A percentile compares a stretch with the other conserved stretches of the same genome.
phyloP scores from a whole-genome alignment of 2,888 invertebrate genomes.

The Perithous albicinctus region DNA sequence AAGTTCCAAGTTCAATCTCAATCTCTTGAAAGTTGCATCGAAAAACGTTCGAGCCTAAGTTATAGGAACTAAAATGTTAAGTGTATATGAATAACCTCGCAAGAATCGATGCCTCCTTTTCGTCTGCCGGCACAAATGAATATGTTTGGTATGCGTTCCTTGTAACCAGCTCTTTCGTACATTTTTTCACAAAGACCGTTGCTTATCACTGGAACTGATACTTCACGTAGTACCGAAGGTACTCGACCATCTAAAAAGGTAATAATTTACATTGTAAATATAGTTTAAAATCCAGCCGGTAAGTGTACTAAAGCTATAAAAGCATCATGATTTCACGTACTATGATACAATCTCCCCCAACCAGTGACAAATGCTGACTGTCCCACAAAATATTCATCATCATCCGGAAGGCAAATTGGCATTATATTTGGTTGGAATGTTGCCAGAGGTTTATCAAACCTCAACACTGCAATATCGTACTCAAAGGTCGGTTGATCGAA shows the following conservation, averaged over 20 bases:
- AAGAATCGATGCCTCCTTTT: conserved; percentile 95
- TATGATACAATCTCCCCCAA: conserved; percentile 96
- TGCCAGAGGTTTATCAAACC: conserved; percentile 94
- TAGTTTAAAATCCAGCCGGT: background rate
- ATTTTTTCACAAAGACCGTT: conserved; percentile 95
- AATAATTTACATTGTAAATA: background rate
- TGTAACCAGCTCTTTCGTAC: conserved; percentile 96
- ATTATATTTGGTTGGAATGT: conserved; percentile 96
- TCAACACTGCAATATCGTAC: conserved; percentile 94
- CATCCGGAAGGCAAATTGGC: conserved; percentile 95
- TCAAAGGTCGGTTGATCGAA: conserved; percentile 97
- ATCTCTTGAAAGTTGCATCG: too few relatives aligned
- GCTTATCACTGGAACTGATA: conserved; percentile 95
- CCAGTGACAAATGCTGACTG: conserved; percentile 95
- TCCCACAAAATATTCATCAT: conserved; percentile 94
- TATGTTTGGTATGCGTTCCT: conserved; percentile 96
- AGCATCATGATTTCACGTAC: conserved; percentile 83
- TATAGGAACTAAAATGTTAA: conserved; percentile 24
- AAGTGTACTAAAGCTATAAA: background rate
- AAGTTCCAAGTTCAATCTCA: too few relatives aligned
- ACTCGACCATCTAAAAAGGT: conserved; percentile 93
- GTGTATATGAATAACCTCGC: conserved; percentile 86
- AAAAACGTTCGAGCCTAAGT: too few relatives aligned
- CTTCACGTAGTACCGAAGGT: conserved; percentile 95
- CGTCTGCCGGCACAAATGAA: conserved; percentile 97